phyloP scores from a whole-genome alignment of 1,140 invertebrate genomes.

The Oreohelix idahoensis region DNA sequence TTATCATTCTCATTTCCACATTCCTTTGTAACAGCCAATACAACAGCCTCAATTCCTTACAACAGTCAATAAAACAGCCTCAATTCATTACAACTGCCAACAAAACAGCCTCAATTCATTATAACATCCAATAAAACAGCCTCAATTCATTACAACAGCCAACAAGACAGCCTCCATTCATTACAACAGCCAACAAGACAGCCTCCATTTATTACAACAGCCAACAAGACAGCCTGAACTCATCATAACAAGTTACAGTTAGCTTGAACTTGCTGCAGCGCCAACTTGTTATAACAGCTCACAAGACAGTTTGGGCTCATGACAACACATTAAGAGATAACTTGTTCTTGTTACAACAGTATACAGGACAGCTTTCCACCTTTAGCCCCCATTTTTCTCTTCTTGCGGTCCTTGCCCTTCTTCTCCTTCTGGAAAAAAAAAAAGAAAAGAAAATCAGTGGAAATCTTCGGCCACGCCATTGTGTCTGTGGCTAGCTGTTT shows the following conservation, averaged over 20 bases:
- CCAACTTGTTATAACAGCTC: neutral
- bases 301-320: neutral
- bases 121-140: neutral
- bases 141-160: neutral
- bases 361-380: constrained; percentile 50
- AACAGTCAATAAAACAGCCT: neutral
- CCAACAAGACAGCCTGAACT: neutral
- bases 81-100: neutral
- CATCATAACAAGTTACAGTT: neutral
- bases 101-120: neutral
- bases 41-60: neutral
- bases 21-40: neutral
- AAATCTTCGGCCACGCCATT: too few species aligned
- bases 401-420: constrained; percentile 73
- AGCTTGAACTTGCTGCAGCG: neutral
- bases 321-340: neutral
- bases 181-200: neutral
- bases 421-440: constrained; percentile 72
- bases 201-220: neutral
- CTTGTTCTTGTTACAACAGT: constrained; percentile 44
- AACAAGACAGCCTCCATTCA: neutral
- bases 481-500: too few species aligned
- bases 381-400: constrained; percentile 56
- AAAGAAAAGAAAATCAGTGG: constrained; percentile 37
- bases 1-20: too few species aligned